These are phyloP conservation scores for Perognathus longimembris DNA, from an alignment of 2,113 vertebrate genomes.

Conservation along the genomic window DNA sequence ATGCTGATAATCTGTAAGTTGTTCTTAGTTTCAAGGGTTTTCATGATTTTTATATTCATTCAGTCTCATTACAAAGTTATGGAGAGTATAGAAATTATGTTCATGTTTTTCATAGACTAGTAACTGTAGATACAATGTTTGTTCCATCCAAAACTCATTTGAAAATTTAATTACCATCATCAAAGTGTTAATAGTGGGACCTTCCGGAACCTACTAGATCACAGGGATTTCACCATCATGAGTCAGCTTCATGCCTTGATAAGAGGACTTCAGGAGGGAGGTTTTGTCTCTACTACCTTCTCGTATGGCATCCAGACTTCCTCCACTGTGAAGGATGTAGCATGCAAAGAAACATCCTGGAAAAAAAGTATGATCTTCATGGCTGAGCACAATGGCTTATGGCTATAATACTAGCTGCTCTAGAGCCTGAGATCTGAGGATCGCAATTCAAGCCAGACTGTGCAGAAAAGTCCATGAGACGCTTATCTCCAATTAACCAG, in stretches of 20 bases:
- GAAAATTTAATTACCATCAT: neutral
- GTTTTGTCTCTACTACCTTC: neutral
- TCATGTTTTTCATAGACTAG: neutral
- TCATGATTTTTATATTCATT: neutral
- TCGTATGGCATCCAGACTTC: neutral
- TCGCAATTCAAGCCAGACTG: no score
- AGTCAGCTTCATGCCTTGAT: neutral
- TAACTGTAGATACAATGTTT: neutral
- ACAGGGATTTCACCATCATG: accelerated
- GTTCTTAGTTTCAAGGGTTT: no score
- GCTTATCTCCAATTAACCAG: no score
- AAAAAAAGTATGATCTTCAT: neutral
- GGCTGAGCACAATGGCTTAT: no score
- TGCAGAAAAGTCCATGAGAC: no score
- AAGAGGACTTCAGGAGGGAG: neutral
- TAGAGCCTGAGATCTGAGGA: no score
- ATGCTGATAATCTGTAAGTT: no score
- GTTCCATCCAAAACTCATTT: neutral
- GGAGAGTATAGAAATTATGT: no score
- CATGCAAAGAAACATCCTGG: neutral
- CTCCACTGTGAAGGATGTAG: neutral
- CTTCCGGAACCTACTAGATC: neutral
- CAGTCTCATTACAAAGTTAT: no score
- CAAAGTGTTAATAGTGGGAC: neutral
- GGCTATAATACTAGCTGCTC: no score